Percentiles rank a stretch among this genome's conserved stretches.
These are phyloP conservation scores for Sebastes baramenuke DNA, from an alignment of 2,797 vertebrate genomes.

Conservation along the genomic window DNA sequence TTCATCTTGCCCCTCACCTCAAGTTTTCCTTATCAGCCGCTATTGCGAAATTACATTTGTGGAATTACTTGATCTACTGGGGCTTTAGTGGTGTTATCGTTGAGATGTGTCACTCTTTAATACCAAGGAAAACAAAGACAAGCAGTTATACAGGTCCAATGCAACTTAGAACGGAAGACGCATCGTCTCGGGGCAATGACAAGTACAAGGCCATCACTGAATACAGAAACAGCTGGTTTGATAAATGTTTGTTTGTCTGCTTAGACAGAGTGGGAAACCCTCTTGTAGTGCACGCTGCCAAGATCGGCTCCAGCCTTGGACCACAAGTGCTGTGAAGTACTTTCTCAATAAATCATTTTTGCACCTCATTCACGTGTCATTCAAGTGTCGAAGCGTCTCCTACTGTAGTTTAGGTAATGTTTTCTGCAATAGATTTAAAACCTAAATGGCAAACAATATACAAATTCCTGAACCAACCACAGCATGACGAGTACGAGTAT, in stretches of 20 bases:
- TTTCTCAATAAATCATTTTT: background rate
- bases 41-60: background rate
- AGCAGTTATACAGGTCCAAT: background rate
- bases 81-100: background rate
- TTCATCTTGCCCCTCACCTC: background rate
- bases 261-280: background rate
- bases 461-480: background rate
- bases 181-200: background rate
- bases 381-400: background rate
- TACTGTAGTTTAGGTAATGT: background rate
- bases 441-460: background rate
- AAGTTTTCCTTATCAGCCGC: background rate
- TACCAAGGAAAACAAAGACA: background rate
- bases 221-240: background rate
- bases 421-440: background rate
- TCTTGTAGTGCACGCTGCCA: background rate
- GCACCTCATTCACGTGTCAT: background rate
- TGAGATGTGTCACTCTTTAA: background rate
- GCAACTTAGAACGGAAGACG: background rate
- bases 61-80: background rate
- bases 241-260: background rate
- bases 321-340: background rate
- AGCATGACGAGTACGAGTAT: background rate
- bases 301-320: background rate
- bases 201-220: background rate